phyloP scores from a whole-genome alignment of 2,888 invertebrate genomes.

The Philopedon plagiatum region DNA sequence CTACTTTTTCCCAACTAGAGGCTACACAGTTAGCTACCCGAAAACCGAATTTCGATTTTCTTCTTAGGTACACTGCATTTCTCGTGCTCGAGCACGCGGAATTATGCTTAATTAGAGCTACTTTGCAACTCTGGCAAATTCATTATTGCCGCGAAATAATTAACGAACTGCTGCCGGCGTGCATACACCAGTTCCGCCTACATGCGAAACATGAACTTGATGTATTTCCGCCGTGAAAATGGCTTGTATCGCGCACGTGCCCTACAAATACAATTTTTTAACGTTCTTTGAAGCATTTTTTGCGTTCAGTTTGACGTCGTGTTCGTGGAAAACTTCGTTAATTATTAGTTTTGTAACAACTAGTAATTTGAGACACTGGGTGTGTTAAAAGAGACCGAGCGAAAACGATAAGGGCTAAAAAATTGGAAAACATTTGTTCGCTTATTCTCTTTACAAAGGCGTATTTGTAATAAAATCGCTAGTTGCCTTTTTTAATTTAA shows the following conservation, averaged over 20 bases:
- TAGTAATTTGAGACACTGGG: too few relatives aligned
- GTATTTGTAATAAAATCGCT: too few relatives aligned
- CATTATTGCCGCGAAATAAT: slow-evolving; percentile 30
- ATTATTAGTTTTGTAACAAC: too few relatives aligned
- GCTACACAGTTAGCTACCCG: too few relatives aligned
- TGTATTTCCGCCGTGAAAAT: slow-evolving; percentile 17
- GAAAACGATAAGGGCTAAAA: too few relatives aligned
- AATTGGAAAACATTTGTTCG: too few relatives aligned
- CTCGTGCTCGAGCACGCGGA: neutral
- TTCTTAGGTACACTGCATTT: neutral
- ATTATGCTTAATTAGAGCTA: slow-evolving; percentile 24
- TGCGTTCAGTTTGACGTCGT: neutral
- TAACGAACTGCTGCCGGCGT: slow-evolving; percentile 23
- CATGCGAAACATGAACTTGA: slow-evolving; percentile 20
- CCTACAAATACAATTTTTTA: neutral
- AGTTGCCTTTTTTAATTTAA: too few relatives aligned
- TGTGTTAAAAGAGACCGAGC: too few relatives aligned
- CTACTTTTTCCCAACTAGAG: too few relatives aligned
- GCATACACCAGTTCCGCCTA: slow-evolving; percentile 13
- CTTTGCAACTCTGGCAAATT: slow-evolving; percentile 25
- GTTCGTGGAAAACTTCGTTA: too few relatives aligned
- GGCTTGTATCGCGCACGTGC: neutral
- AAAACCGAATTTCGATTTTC: neutral
- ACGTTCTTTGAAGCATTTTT: neutral
- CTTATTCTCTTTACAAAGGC: too few relatives aligned